A percentile compares a stretch with the other conserved stretches of the same genome.
These are phyloP conservation scores for Poicephalus meyeri DNA, from an alignment of 2,113 vertebrate species.

Conservation along the genomic window DNA sequence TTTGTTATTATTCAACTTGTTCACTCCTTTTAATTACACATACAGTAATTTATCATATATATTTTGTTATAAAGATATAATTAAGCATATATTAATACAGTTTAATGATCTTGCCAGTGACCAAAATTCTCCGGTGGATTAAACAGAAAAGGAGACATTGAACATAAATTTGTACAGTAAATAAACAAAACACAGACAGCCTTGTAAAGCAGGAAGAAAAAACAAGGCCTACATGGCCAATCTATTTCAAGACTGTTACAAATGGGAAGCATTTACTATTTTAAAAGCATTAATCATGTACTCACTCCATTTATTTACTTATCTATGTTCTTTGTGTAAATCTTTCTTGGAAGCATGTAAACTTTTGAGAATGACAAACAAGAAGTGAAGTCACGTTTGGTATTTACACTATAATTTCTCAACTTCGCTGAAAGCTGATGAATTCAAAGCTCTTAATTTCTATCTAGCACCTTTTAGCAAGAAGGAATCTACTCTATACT, in stretches of 20 bases:
- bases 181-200: slow-evolving; percentile 70
- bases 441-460: slow-evolving; percentile 36
- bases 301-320: slow-evolving; percentile 74
- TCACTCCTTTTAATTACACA: slow-evolving; percentile 2
- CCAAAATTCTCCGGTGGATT: slow-evolving; percentile 49
- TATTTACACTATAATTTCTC: slow-evolving; percentile 52
- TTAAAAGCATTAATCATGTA: slow-evolving; percentile 75
- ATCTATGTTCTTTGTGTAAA: slow-evolving; percentile 65
- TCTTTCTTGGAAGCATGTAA: slow-evolving; percentile 61
- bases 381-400: slow-evolving; percentile 43
- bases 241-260: slow-evolving; percentile 64
- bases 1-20: background rate
- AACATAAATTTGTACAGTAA: slow-evolving; percentile 59
- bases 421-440: slow-evolving; percentile 39
- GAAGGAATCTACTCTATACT: slow-evolving; percentile 33
- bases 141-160: slow-evolving; percentile 57
- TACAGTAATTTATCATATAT: background rate
- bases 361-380: slow-evolving; percentile 61
- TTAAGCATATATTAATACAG: slow-evolving; percentile 28
- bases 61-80: slow-evolving; percentile 15
- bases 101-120: slow-evolving; percentile 34
- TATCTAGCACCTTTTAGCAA: slow-evolving; percentile 18
- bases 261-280: slow-evolving; percentile 75
- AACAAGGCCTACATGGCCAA: slow-evolving; percentile 50
- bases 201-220: slow-evolving; percentile 68